A percentile compares a stretch with the other conserved stretches of the same genome.
phyloP scores from a whole-genome alignment of 2,797 vertebrate species.

The Epinephelus coioides region DNA sequence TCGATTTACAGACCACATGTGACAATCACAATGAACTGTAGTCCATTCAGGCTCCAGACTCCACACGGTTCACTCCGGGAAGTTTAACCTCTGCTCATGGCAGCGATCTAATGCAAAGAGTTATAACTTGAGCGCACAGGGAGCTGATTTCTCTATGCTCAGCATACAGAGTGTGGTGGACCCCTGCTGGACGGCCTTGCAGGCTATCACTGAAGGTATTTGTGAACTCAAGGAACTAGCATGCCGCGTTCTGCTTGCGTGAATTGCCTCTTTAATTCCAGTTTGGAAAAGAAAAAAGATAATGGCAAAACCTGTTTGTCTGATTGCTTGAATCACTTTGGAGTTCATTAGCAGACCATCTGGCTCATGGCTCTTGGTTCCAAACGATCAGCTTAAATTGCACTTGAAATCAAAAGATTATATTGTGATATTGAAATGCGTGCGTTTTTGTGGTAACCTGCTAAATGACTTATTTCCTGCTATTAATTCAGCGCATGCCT shows the following conservation, averaged over 20 bases:
- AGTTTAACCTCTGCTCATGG: conserved; percentile 25
- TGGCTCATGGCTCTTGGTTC: conserved; percentile 48
- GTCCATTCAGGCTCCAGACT: conserved; percentile 42
- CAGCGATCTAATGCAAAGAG: not conserved
- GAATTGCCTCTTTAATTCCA: conserved; percentile 26
- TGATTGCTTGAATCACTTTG: conserved; percentile 45
- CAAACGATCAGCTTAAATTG: conserved; percentile 41
- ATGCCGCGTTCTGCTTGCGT: not conserved
- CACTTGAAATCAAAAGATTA: conserved; percentile 47
- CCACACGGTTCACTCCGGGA: not conserved
- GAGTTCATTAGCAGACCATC: conserved; percentile 65
- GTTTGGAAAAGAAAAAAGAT: conserved; percentile 4
- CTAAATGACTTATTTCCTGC: conserved; percentile 30
- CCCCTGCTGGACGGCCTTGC: conserved; percentile 36
- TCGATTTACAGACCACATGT: conserved; percentile 74
- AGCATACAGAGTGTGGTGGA: conserved; percentile 36
- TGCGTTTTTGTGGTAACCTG: conserved; percentile 22
- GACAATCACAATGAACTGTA: conserved; percentile 59
- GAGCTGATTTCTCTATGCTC: conserved; percentile 43
- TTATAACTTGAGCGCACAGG: not conserved
- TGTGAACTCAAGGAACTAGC: conserved; percentile 12
- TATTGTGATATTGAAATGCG: conserved; percentile 39
- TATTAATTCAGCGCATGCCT: not conserved
- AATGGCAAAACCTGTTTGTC: conserved; percentile 39
- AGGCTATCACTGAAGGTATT: conserved; percentile 60